These are phyloP conservation scores for Champsocephalus gunnari DNA, from an alignment of 2,797 vertebrate genomes.

Conservation along the genomic window DNA sequence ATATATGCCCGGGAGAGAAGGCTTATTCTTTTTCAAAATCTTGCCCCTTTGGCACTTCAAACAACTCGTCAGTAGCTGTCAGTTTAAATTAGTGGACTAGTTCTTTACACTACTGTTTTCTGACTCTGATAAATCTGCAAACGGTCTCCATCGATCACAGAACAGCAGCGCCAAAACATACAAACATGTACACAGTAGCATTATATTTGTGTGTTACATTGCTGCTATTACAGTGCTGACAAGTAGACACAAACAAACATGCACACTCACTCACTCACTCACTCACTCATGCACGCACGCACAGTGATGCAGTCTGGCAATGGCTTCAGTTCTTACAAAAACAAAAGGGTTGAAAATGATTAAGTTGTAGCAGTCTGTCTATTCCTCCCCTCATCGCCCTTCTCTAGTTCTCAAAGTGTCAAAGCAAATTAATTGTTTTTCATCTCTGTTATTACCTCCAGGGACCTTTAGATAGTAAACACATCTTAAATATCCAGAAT, in stretches of 20 bases:
- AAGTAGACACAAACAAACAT: slow-evolving; percentile 27
- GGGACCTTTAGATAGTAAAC: slow-evolving; percentile 55
- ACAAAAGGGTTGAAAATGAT: slow-evolving; percentile 61
- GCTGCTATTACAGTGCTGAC: slow-evolving; percentile 5
- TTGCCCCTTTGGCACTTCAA: slow-evolving; percentile 74
- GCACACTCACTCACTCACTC: slow-evolving; percentile 9
- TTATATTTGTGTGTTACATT: slow-evolving; percentile 41
- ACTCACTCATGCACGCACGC: slow-evolving; percentile 8
- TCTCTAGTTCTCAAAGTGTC: slow-evolving; percentile 51
- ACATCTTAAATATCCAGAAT: slow-evolving; percentile 47
- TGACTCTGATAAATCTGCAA: slow-evolving; percentile 75
- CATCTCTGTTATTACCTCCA: slow-evolving; percentile 54
- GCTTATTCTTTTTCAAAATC: slow-evolving; percentile 54
- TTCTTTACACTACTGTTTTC: slow-evolving; percentile 61
- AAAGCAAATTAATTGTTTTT: slow-evolving; percentile 65
- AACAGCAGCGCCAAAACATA: slow-evolving; percentile 27
- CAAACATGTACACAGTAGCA: slow-evolving; percentile 18
- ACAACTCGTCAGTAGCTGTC: slow-evolving; percentile 78
- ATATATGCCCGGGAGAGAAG: slow-evolving; percentile 51
- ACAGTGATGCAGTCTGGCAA: slow-evolving; percentile 33
- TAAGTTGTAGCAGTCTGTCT: slow-evolving; percentile 53
- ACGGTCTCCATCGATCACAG: slow-evolving; percentile 71
- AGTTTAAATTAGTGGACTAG: slow-evolving; percentile 71
- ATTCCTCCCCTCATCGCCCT: slow-evolving; percentile 47
- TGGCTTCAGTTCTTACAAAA: slow-evolving; percentile 42